Base-by-base conservation (phyloP, 2,888 invertebrate species). In the Rhimphoctona megacephalus region DNA sequence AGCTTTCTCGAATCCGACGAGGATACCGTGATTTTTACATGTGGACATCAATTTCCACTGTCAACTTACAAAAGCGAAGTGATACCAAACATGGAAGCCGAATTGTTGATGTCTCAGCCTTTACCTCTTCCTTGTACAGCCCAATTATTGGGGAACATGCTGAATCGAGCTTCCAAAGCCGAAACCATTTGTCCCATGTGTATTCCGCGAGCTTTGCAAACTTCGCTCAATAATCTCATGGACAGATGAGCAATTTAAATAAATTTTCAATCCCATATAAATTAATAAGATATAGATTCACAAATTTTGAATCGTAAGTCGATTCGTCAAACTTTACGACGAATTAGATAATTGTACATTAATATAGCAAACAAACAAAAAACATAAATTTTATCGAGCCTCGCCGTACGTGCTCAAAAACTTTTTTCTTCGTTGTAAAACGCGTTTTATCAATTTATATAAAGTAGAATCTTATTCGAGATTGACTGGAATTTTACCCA, bases 21-120 rank as follows among this genome's bases (percentile, higher is more conserved):
- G 85, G 93, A 94, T 52, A 92, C 90, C 9, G 92, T 94, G 90
- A 90, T 94, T 64, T 94, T 94, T 57, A 94, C 94, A 0, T 94
- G 94, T 54, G 94, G 94, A 11, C 94, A 94, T 83, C 92, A 94
- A 83, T 94, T 92, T 85, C 92, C 92, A 76, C 79, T 92, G 54
- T 91, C 93, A 1, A 36, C 88, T n/a, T 94, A 94, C 82, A 86
- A 93, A 74, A 90, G 92, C 8, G 93, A 94, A 86, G 88, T 91
- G 54, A 89, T 94, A 78, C 92, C 94, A 30, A 90, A 89, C 81
- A 93, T 94, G 94, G 94, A 94, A 86, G 92, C 94, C 3, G 94
- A 94, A 72, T 88, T 94, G 64, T 81, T 94, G 43, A 91, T 91
- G 79, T 90, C 92, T 17, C 89, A 91, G 74, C 91, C 92, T 19